Conservation (phyloP, 2,888 invertebrate genomes). For the Tipula confusa region DNA sequence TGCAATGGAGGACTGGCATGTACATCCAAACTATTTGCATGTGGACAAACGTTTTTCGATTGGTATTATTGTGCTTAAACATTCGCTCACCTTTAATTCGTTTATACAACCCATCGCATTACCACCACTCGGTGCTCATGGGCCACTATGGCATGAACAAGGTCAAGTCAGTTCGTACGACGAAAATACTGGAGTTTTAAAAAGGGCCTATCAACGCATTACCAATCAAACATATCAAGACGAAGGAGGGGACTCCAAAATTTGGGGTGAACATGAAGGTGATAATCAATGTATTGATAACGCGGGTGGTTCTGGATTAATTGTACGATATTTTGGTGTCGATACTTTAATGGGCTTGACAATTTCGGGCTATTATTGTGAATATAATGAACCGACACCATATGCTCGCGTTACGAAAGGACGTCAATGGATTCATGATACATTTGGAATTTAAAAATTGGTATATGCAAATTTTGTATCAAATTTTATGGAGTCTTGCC, state of each 20-base stretch:
- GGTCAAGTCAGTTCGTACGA: not conserved
- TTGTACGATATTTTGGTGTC: not conserved
- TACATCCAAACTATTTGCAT: not conserved
- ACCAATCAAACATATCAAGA: not conserved
- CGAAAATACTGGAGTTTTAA: not conserved
- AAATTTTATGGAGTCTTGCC: no score
- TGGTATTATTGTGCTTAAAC: not conserved
- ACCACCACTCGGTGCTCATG: not conserved
- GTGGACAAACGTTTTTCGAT: not conserved
- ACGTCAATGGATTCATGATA: not conserved
- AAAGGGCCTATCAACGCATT: not conserved
- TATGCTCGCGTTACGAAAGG: not conserved
- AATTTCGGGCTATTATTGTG: not conserved
- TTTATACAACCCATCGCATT: not conserved
- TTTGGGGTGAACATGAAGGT: not conserved
- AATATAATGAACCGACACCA: not conserved
- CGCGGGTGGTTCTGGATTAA: not conserved
- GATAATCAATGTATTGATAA: not conserved
- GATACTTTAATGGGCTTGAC: not conserved
- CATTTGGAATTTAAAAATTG: not conserved
- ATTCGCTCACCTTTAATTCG: not conserved
- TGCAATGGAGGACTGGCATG: not conserved
- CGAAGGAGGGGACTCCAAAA: not conserved
- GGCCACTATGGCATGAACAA: not conserved
- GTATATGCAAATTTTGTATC: no score